Evolutionary conservation across 2,113 vertebrate genomes (phyloP).

Genomic region (Anseranas semipalmata): DNA sequence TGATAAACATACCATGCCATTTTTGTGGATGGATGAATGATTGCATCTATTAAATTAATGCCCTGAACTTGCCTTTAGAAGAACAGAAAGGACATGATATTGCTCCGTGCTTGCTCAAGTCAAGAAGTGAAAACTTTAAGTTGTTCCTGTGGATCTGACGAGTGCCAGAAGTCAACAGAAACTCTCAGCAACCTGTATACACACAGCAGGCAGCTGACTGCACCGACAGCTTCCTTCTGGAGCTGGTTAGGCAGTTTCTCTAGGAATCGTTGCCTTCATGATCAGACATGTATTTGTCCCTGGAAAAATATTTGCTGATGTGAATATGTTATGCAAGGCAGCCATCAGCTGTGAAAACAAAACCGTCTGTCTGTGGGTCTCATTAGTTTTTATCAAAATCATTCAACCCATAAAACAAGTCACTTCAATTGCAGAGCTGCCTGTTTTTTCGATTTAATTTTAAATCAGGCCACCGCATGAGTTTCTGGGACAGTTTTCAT

Average conservation of each 20-base stretch:
- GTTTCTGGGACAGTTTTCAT: background rate
- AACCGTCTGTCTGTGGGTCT: constrained; percentile 5
- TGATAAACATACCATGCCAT: background rate
- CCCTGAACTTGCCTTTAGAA: background rate
- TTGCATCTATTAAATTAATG: background rate
- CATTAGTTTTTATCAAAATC: constrained; percentile 44
- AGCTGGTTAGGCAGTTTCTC: background rate
- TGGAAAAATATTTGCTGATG: constrained; percentile 52
- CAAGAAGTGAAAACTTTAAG: background rate
- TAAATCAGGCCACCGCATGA: background rate
- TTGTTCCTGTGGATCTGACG: background rate
- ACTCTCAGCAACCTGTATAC: background rate
- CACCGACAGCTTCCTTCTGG: background rate
- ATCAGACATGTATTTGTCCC: background rate
- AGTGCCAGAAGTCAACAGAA: constrained; percentile 15
- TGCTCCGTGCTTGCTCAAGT: background rate
- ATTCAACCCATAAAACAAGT: background rate
- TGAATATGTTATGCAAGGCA: background rate
- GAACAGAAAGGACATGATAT: background rate
- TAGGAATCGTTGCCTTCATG: background rate
- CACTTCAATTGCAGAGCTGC: background rate
- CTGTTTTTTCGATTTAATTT: background rate
- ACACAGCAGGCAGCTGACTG: background rate
- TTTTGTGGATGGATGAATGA: background rate
- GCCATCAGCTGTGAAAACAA: constrained; percentile 43